These are phyloP conservation scores for Caradrina kadenii DNA, from an alignment of 2,888 invertebrate genomes.

Conservation along the genomic window DNA sequence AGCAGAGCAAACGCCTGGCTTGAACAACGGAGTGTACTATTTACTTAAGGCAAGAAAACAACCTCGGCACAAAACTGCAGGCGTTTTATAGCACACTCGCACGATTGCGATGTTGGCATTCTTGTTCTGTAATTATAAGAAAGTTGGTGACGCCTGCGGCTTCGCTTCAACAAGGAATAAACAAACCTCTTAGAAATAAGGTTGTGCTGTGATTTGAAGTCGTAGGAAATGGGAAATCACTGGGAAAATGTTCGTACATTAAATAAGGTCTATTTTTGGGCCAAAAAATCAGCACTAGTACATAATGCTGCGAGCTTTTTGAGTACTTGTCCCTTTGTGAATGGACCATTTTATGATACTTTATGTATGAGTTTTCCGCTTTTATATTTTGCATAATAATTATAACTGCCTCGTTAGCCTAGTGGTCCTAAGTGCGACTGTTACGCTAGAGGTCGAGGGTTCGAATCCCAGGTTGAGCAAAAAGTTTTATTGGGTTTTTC, in stretches of 20 bases:
- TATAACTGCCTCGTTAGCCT: too few species aligned
- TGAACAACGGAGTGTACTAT: slow-evolving; percentile 55
- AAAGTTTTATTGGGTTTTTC: too few species aligned
- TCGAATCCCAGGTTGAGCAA: too few species aligned
- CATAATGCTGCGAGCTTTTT: too few species aligned
- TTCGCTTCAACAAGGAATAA: slow-evolving; percentile 39
- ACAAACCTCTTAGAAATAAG: slow-evolving; percentile 47
- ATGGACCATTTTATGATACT: too few species aligned
- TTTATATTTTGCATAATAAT: too few species aligned
- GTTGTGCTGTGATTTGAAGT: slow-evolving; percentile 12
- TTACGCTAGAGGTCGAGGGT: too few species aligned
- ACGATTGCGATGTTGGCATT: slow-evolving; percentile 55
- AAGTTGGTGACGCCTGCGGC: slow-evolving; percentile 44
- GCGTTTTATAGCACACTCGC: slow-evolving; percentile 60
- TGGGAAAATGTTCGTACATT: slow-evolving; percentile 16
- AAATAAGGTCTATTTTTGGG: background rate
- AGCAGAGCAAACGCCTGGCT: slow-evolving; percentile 60
- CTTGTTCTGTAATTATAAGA: slow-evolving; percentile 54
- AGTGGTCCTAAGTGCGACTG: too few species aligned
- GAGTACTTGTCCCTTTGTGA: too few species aligned
- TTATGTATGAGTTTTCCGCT: too few species aligned
- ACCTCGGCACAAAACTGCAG: slow-evolving; percentile 65
- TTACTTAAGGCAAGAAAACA: slow-evolving; percentile 66
- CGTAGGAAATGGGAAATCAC: slow-evolving; percentile 20
- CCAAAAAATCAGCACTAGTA: background rate